phyloP scores from a whole-genome alignment of 1,140 invertebrate genomes.

The Cotesia glomerata region DNA sequence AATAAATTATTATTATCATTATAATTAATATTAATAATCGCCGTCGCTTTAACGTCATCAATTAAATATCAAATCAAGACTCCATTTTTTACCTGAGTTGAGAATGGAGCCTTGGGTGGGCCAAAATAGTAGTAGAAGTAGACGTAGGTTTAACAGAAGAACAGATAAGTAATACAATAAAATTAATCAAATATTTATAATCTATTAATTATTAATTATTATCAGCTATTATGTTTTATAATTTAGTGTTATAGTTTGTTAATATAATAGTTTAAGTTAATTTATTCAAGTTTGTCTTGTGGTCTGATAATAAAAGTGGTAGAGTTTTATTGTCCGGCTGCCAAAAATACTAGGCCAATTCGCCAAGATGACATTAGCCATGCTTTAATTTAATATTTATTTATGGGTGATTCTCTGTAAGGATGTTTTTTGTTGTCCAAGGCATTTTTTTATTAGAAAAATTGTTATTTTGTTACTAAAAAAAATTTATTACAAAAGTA shows the following conservation, averaged over 20 bases:
- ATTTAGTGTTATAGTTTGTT: background rate
- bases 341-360: constrained; percentile 44
- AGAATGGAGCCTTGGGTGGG: constrained; percentile 63
- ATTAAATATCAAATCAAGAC: constrained; percentile 59
- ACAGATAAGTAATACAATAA: constrained; percentile 49
- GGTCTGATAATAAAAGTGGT: constrained; percentile 42
- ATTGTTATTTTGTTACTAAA: too few relatives aligned
- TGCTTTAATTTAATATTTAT: constrained; percentile 35
- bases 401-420: too few relatives aligned
- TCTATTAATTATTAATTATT: constrained; percentile 12
- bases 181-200: constrained; percentile 24
- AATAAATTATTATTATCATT: background rate
- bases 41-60: constrained; percentile 36
- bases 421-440: too few relatives aligned
- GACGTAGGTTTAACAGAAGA: constrained; percentile 61
- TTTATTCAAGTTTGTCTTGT: constrained; percentile 37
- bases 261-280: constrained; percentile 38
- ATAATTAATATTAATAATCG: constrained; percentile 1
- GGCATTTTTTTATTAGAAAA: too few relatives aligned
- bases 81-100: constrained; percentile 62
- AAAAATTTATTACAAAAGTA: too few relatives aligned
- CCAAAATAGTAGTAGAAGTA: constrained; percentile 62
- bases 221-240: background rate
- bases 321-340: constrained; percentile 46
- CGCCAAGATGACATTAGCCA: constrained; percentile 37